Evolutionary conservation across 2,888 invertebrate genomes (phyloP), one percentile per base, ranked within the genome.

Genomic region (Chromoteleia sp.): DNA sequence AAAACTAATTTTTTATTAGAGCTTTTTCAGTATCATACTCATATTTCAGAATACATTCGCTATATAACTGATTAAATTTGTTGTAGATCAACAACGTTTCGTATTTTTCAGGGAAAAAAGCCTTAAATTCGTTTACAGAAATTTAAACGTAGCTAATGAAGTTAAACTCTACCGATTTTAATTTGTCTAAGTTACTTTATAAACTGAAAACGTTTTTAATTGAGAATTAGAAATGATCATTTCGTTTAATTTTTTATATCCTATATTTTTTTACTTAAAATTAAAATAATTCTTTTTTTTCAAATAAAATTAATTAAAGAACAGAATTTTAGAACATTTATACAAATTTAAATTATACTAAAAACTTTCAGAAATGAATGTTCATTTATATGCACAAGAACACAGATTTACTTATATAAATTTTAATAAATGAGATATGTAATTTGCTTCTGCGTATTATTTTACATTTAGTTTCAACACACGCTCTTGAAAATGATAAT

Each of bases 11-110:
- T n/a, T n/a, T n/a, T n/a, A n/a, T n/a, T n/a, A n/a, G 33, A 33
- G 10, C 41, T 12, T 41, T 41, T 41, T 14, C 10, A 6, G 14
- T 41, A 14, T 12, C 41, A 3, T 7, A 4, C 15, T 41, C 41
- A 41, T 41, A 41, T 41, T 39, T 39, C 12, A 7, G 1, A 39
- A 39, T 39, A 12, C 39, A 39, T 39, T 39, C 39, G 14, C 14
- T 39, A 39, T 12, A 39, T n/a, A 39, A 33, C 8, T 33, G 33
- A 39, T 39, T 39, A 39, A n/a, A 39, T 39, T 39, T 39, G n/a
- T 39, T n/a, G 2, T 8, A 33, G n/a, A n/a, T n/a, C 8, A 8
- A 1, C 4, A 8, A 6, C n/a, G 14, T 39, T 39, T 39, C 14
- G 6, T 39, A 12, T 39, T 12, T 39, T 39, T 39, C 14, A 14